Conservation (phyloP, 2,113 vertebrate species). For the Regulus satrapa region DNA sequence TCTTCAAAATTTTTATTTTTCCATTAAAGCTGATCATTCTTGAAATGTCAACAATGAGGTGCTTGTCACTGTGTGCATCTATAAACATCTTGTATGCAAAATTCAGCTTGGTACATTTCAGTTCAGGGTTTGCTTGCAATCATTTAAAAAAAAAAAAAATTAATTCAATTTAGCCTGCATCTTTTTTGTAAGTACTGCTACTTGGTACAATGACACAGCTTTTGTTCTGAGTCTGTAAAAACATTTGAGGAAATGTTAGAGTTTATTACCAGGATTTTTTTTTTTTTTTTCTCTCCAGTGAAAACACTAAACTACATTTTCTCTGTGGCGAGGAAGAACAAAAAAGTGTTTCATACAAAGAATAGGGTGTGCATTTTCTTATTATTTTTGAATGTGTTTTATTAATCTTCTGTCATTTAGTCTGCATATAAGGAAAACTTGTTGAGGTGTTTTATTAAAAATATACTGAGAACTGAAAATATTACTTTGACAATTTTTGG, state of each 20-base stretch:
- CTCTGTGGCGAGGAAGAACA: accelerated
- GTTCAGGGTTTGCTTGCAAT: background rate
- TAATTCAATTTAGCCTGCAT: background rate
- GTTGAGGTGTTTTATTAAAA: background rate
- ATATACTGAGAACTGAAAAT: background rate
- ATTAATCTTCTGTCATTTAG: background rate
- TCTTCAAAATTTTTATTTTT: background rate
- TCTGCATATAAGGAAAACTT: background rate
- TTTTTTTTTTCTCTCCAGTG: background rate
- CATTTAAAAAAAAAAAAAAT: background rate
- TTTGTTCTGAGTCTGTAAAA: background rate
- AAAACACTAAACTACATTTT: background rate
- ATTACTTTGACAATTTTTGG: background rate
- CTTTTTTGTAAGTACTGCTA: accelerated
- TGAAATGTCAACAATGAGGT: background rate
- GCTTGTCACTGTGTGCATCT: background rate
- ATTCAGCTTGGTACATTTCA: background rate
- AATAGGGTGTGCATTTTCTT: background rate
- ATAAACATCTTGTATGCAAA: background rate
- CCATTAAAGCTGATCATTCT: background rate
- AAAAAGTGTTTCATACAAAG: background rate
- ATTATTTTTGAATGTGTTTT: background rate
- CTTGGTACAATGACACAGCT: accelerated
- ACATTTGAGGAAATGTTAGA: background rate
- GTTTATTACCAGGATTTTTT: background rate